These are phyloP conservation scores for Rattus norvegicus DNA, from an alignment of 2,113 vertebrate species.

Conservation along the genomic window DNA sequence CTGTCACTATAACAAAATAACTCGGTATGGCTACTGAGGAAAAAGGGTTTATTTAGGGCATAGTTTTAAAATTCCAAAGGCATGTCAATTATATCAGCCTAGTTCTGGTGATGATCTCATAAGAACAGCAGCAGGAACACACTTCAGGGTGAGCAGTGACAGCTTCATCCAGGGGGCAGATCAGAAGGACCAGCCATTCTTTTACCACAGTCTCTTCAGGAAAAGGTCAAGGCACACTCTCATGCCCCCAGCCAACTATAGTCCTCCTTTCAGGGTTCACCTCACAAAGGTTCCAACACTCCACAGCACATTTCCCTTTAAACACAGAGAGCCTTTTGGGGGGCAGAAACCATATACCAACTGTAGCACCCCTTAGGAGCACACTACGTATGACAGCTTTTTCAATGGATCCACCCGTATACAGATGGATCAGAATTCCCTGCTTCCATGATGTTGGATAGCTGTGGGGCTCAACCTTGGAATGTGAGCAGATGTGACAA, in stretches of 20 bases:
- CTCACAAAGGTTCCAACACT: not conserved
- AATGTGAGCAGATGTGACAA: not conserved
- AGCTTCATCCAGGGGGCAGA: not conserved
- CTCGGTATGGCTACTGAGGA: not conserved
- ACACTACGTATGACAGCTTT: not conserved
- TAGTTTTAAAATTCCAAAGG: not conserved
- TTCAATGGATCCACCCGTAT: rapidly evolving
- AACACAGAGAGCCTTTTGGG: not conserved
- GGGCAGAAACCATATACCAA: not conserved
- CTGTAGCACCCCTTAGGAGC: not conserved
- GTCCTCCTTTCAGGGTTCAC: too few relatives aligned
- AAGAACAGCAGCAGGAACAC: not conserved
- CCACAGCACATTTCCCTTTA: not conserved
- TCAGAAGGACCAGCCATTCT: not conserved
- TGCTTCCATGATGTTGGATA: not conserved
- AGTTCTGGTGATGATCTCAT: not conserved
- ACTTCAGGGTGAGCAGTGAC: not conserved
- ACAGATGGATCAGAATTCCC: too few relatives aligned
- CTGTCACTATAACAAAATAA: not conserved
- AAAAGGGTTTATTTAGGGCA: not conserved
- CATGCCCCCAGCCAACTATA: not conserved
- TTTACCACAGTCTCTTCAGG: not conserved
- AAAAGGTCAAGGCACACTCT: not conserved
- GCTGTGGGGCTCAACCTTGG: not conserved
- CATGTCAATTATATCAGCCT: not conserved